Base-by-base conservation (phyloP, 2,113 vertebrate genomes). In the Microtus oregoni region DNA sequence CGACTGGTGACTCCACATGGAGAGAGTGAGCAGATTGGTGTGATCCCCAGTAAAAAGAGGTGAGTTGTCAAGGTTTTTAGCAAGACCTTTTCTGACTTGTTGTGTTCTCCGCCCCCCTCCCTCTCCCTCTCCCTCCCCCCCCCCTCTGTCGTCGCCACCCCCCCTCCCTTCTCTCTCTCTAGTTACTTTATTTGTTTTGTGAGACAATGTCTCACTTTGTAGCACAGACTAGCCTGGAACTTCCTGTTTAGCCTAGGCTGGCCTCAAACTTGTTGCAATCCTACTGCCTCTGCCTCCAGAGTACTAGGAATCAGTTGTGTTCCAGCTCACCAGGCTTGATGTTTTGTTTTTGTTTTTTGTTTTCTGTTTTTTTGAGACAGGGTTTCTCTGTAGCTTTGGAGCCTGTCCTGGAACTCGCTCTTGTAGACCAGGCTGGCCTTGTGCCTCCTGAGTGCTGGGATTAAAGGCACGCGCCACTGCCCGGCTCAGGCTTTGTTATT, bases 21-120 rank as follows among this genome's bases (percentile, higher is more conserved):
- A 47, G 99, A 99, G 98, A 99, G 99, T 0, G 99, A 99, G 98
- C 99, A 99, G 98, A 99, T 99, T 0, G 99, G 99, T 30, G 99
- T 99, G 98, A 99, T 99, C 97, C 99, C 99, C 87, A 99, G 99
- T 99, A 99, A 99, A 98, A 99, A 99, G 98, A 99, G 99, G 99
- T 99, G 95, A 98, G 97, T 92, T 52, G 50, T 76, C 78, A 44
- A n/a, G 55, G 75, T 38, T 30, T 24, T 7, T 9, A 85, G 38
- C 4, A 28, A 75, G 4, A 41, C 30, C 47, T 81, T 77, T 88
- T 76, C 38, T 75, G 24, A 28, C 75, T n/a, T n/a, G n/a, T 44
- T 93, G 24, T 44, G 24, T 35, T 92, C 63, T 26, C 38, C 93
- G 55, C 19, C 55, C 38, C 90, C 47, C 81, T 30, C 58, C 32